Evolutionary conservation across 2,888 invertebrate genomes (phyloP).

Genomic region (Noctua janthe): DNA sequence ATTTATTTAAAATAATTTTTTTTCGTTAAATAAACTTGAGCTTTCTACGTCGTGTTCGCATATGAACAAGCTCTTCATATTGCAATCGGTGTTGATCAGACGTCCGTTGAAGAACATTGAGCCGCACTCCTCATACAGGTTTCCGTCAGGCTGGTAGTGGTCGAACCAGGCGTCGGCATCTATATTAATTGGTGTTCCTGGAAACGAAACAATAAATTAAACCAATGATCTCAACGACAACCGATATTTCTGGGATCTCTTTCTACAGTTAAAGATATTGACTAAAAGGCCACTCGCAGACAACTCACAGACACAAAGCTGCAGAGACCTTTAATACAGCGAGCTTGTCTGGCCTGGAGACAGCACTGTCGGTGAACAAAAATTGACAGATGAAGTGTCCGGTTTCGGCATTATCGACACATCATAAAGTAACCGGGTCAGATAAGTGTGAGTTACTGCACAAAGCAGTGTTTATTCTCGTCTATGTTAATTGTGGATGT

Average conservation of each 20-base stretch:
- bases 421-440: not conserved
- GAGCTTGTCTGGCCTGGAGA: not conserved
- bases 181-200: constrained; percentile 7
- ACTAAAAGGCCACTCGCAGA: not conserved
- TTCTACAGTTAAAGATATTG: not conserved
- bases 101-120: constrained; percentile 80
- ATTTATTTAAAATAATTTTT: not conserved
- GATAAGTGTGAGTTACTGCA: not conserved
- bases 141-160: constrained; percentile 76
- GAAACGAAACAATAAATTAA: not conserved
- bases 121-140: constrained; percentile 51
- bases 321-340: not conserved
- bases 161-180: constrained; percentile 78
- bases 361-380: not conserved
- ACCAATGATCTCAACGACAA: not conserved
- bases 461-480: not conserved
- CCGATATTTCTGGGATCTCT: not conserved
- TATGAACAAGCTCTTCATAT: constrained; percentile 77
- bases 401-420: not conserved
- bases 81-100: constrained; percentile 78
- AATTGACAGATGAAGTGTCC: not conserved
- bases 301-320: not conserved
- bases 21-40: not conserved
- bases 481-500: not conserved
- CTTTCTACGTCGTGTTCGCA: constrained; percentile 77